A percentile compares a stretch with the other conserved stretches of the same genome.
phyloP scores from a whole-genome alignment of 1,140 invertebrate species.

The Solenopsis fugax region DNA sequence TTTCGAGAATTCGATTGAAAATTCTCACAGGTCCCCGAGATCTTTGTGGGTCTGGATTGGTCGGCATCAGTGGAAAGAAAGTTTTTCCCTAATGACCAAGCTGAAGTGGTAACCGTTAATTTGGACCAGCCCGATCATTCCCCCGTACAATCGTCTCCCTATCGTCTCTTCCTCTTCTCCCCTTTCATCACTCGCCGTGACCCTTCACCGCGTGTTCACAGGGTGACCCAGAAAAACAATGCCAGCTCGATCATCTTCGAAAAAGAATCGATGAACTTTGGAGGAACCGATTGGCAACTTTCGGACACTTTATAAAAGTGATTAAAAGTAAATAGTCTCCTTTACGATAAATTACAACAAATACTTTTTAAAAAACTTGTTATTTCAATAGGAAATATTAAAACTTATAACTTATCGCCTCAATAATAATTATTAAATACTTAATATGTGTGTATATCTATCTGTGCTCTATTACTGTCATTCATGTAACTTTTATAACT shows the following conservation, averaged over 20 bases:
- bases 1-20: constrained; percentile 81
- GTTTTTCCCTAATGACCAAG: constrained; percentile 82
- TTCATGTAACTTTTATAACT: not conserved
- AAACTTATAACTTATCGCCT: not conserved
- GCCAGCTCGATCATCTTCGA: constrained; percentile 19
- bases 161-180: constrained; percentile 24
- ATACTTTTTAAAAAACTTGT: not conserved
- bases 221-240: constrained; percentile 84
- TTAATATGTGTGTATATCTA: not conserved
- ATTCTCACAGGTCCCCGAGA: constrained; percentile 76
- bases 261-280: constrained; percentile 15
- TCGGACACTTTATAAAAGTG: not conserved
- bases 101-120: constrained; percentile 84
- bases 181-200: constrained; percentile 58
- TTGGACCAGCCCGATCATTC: constrained; percentile 69
- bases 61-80: constrained; percentile 81
- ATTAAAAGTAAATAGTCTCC: not conserved
- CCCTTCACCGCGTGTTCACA: constrained; percentile 76
- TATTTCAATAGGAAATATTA: not conserved
- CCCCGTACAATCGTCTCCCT: constrained; percentile 55
- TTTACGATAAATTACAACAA: not conserved
- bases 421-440: not conserved
- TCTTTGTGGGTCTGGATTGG: constrained; percentile 74
- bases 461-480: not conserved
- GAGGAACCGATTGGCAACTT: not conserved